Conservation (phyloP, 1,140 invertebrate species). For the Marisa cornuarietis region DNA sequence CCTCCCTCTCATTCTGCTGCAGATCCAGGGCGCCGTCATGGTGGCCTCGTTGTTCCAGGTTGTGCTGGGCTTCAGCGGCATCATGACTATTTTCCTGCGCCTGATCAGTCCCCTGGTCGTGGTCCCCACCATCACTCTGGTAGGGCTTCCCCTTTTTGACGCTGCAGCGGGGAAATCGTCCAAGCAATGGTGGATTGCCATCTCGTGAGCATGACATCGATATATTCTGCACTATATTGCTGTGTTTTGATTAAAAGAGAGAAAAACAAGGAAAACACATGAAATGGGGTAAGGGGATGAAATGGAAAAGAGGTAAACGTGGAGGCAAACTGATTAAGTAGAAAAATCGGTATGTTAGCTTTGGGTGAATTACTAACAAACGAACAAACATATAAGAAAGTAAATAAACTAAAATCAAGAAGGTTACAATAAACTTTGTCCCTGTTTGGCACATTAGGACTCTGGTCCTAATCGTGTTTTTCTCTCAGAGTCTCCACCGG, state of each 20-base stretch:
- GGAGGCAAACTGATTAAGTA: too few species aligned
- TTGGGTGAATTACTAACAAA: too few species aligned
- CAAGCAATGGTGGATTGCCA: slow-evolving; percentile 23
- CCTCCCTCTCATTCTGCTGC: neutral
- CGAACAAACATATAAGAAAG: neutral
- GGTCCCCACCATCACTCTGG: slow-evolving; percentile 80
- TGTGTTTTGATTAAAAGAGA: too few species aligned
- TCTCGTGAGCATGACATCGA: slow-evolving; percentile 6
- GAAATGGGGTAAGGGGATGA: too few species aligned
- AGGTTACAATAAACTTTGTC: neutral
- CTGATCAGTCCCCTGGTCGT: slow-evolving; percentile 84
- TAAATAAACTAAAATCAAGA: too few species aligned
- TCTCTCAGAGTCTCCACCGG: slow-evolving; percentile 16
- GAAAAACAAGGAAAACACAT: too few species aligned
- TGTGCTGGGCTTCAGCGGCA: slow-evolving; percentile 67
- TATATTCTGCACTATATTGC: too few species aligned
- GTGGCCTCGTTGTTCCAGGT: slow-evolving; percentile 48
- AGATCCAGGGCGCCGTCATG: slow-evolving; percentile 54
- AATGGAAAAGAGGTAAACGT: too few species aligned
- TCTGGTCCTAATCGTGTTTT: slow-evolving; percentile 6
- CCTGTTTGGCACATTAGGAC: slow-evolving; percentile 3
- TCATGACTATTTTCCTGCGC: slow-evolving; percentile 77
- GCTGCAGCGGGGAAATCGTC: slow-evolving; percentile 16
- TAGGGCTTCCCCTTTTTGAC: slow-evolving; percentile 79
- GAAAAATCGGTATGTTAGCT: too few species aligned